phyloP scores from a whole-genome alignment of 23 tunicate species.

The Ascidia mentula region DNA sequence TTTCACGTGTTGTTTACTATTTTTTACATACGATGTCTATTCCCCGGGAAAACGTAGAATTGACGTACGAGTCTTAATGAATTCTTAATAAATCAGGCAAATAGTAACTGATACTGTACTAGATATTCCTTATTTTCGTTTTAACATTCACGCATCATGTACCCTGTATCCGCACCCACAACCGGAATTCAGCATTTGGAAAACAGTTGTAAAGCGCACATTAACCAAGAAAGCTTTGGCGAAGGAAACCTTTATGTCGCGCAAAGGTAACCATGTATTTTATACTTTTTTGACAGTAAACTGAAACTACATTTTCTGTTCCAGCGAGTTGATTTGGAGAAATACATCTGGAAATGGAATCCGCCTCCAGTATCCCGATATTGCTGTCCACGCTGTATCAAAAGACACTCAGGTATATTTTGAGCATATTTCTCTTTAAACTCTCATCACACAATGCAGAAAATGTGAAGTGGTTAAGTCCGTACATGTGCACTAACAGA shows the following conservation, averaged over 20 bases:
- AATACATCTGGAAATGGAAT: constrained; percentile 32
- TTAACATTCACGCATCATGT: too few relatives aligned
- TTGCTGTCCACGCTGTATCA: constrained; percentile 78
- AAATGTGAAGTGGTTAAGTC: too few relatives aligned
- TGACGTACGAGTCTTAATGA: too few relatives aligned
- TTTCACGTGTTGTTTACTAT: neutral
- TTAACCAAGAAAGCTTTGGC: constrained; percentile 17
- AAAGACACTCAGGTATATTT: constrained; percentile 66
- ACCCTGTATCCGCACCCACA: constrained; percentile 16
- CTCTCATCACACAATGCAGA: too few relatives aligned
- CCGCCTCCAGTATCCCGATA: constrained; percentile 45
- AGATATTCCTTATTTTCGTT: too few relatives aligned
- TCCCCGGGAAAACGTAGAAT: too few relatives aligned
- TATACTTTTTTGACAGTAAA: neutral
- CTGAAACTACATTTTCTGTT: neutral
- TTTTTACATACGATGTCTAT: too few relatives aligned
- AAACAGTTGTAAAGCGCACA: constrained; percentile 31
- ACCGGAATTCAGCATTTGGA: constrained; percentile 38
- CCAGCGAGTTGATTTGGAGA: constrained; percentile 22
- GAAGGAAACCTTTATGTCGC: constrained; percentile 36
- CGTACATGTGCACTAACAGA: too few relatives aligned
- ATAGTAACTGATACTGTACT: too few relatives aligned
- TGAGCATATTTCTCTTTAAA: too few relatives aligned
- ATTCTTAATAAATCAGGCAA: too few relatives aligned
- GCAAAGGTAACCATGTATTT: constrained; percentile 6